Evolutionary conservation across 2,113 vertebrate species (phyloP), one percentile per base, ranked within the genome.

Genomic region (Corvus moneduloides): DNA sequence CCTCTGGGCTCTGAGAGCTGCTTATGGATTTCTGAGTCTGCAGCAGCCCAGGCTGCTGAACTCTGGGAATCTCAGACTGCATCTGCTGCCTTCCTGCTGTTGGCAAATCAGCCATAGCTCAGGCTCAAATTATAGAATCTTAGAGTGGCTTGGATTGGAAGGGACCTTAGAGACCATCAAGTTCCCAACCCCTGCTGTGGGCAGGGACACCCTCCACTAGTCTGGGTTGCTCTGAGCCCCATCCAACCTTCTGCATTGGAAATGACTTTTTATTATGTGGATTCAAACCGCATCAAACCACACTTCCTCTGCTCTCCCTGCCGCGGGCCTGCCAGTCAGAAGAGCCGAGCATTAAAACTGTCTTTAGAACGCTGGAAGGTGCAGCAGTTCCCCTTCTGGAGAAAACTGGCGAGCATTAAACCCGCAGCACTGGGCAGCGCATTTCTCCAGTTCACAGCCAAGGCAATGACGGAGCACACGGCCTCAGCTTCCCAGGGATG

Each of bases 381-480:
- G 58, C 75, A 10, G 58, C 32, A 69, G 28, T 35, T 39, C 5
- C 30, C 11, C 16, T 64, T 21, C n/a, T 32, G 24, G 49, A 44
- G 41, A 33, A 48, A 35, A 13, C 27, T 37, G 62, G 21, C 0
- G 0, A 21, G 64, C n/a, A 4, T 16, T 12, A 14, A 66, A 26
- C 16, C 56, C 1, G 0, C 27, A 21, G 39, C 52, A 17, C 46
- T 4, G 12, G 23, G n/a, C 48, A 28, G 39, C 2, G 30, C 44
- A 0, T 26, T 69, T 43, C 44, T 67, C 21, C 75, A 9, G 58
- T 7, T 24, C 6, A n/a, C 3, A 22, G 55, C 37, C 46, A 6
- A 37, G 48, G 74, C 26, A 39, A 13, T 2, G 43, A 8, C 3
- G 3, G 39, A 79, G 58, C 41, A 9, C 2, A 1, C 16, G 7